Conservation (phyloP, 2,113 vertebrate species). For the Irena cyanogastra region DNA sequence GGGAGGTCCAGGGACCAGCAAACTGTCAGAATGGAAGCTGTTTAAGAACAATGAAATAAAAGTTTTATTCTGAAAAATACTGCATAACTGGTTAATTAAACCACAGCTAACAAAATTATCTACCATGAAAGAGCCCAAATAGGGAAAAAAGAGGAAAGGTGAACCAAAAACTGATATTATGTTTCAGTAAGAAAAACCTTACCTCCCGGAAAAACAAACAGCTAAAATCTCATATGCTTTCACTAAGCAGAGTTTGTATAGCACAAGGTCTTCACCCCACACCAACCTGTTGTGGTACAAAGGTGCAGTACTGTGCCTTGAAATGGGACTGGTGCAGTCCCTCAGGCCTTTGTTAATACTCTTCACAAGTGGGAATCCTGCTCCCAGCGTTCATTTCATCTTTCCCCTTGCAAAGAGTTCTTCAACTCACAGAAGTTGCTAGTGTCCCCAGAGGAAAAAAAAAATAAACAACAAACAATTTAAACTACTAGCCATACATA, state of each 20-base stretch:
- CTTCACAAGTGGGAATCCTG: not conserved
- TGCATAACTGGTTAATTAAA: constrained; percentile 45
- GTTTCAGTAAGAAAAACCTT: not conserved
- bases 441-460: not conserved
- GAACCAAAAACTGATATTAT: not conserved
- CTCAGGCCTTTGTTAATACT: not conserved
- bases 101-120: not conserved
- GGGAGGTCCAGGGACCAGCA: not conserved
- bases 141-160: not conserved
- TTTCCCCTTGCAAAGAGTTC: not conserved
- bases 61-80: not conserved
- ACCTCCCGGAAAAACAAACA: not conserved
- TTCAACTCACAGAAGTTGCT: not conserved
- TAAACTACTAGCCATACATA: not conserved
- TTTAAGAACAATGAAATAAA: not conserved
- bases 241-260: not conserved
- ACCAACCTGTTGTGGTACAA: not conserved
- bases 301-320: not conserved
- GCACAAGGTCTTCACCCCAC: not conserved
- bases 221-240: not conserved
- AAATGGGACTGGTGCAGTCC: not conserved
- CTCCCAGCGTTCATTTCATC: not conserved
- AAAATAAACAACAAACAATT: not conserved
- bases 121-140: not conserved
- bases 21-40: not conserved